phyloP scores from a whole-genome alignment of 2,888 invertebrate genomes.

The Epirrita christyi region DNA sequence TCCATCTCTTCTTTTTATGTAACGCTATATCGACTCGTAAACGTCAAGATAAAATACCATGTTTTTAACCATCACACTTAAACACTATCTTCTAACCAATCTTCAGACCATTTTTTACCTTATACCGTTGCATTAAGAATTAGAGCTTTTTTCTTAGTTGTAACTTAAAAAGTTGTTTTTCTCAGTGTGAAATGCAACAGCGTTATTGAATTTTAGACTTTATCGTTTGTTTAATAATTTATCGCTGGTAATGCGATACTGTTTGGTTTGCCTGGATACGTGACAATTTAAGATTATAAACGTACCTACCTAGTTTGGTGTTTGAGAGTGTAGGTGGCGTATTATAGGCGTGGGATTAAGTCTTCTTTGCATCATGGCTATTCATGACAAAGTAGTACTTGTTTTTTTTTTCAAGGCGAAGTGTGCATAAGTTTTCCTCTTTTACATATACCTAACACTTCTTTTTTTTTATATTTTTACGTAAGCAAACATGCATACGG shows the following conservation, averaged over 20 bases:
- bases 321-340: background rate
- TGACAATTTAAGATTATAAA: conserved; percentile 21
- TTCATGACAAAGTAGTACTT: too few species aligned
- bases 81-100: conserved; percentile 20
- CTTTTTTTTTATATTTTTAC: too few species aligned
- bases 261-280: conserved; percentile 24
- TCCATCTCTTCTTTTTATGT: conserved; percentile 59
- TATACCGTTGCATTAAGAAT: conserved; percentile 19
- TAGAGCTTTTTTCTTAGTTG: background rate
- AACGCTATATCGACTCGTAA: conserved; percentile 68
- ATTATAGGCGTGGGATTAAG: conserved; percentile 2
- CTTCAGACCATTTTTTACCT: conserved; percentile 31
- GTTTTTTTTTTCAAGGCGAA: too few species aligned
- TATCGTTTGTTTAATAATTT: conserved; percentile 58
- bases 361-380: too few species aligned
- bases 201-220: conserved; percentile 66
- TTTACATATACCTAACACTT: too few species aligned
- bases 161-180: conserved; percentile 6
- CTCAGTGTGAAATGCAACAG: conserved; percentile 62
- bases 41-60: conserved; percentile 66
- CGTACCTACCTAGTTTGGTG: background rate
- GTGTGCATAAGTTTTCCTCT: too few species aligned
- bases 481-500: too few species aligned
- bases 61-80: conserved; percentile 38
- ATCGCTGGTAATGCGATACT: conserved; percentile 62